A percentile compares a stretch with the other conserved stretches of the same genome.
phyloP scores from a whole-genome alignment of 2,888 invertebrate species.

The Exephanes ischioxanthus region DNA sequence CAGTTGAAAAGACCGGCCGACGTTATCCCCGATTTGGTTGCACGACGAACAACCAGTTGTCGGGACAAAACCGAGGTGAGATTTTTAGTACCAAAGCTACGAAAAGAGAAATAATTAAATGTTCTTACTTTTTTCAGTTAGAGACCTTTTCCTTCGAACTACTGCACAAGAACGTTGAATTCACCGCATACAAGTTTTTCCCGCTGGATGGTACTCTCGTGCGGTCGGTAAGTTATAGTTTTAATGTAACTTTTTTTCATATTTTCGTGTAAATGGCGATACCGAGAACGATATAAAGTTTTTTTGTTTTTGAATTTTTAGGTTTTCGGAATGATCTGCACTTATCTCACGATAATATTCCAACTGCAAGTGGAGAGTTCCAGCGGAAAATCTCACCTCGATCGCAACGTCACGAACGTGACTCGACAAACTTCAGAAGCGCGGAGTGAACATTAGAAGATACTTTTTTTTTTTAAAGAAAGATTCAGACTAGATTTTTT shows the following conservation, averaged over 20 bases:
- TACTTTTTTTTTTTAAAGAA: not conserved
- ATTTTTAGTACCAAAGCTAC: not conserved
- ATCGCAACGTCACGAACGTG: not conserved
- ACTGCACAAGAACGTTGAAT: slow-evolving; percentile 43
- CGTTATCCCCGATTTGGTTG: slow-evolving; percentile 37
- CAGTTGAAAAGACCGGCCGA: slow-evolving; percentile 53
- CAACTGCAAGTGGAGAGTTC: slow-evolving; percentile 13
- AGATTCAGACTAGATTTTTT: slow-evolving; percentile 33
- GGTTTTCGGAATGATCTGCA: slow-evolving; percentile 4
- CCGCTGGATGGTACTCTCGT: slow-evolving; percentile 43
- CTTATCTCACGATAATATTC: slow-evolving; percentile 30
- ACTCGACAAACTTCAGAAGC: not conserved
- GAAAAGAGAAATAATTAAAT: not conserved
- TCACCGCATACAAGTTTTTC: slow-evolving; percentile 43
- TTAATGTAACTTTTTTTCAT: not conserved
- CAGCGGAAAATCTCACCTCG: not conserved
- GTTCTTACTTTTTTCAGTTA: slow-evolving; percentile 20
- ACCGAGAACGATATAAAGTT: not conserved
- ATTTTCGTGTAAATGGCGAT: not conserved
- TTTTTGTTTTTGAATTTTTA: not conserved
- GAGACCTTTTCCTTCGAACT: slow-evolving; percentile 41
- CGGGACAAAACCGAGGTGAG: slow-evolving; percentile 50
- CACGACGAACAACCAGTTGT: not conserved
- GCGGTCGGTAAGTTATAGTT: slow-evolving; percentile 36
- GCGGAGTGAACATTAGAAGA: not conserved